These are phyloP conservation scores for Acrobasis repandana DNA, from an alignment of 2,888 invertebrate genomes.

Conservation along the genomic window DNA sequence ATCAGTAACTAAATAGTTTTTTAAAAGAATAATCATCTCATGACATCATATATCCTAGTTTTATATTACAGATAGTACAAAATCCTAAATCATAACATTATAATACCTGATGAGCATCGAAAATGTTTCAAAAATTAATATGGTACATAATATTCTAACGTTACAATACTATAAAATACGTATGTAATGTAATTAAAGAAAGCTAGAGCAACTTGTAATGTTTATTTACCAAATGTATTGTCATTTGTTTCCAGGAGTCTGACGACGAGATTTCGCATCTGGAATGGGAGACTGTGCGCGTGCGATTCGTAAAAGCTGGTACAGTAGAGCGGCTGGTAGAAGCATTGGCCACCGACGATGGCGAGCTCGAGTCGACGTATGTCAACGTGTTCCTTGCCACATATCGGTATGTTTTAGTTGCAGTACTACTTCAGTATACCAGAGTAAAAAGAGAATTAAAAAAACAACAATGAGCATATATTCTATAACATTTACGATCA, in stretches of 20 bases:
- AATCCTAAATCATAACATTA: too few relatives aligned
- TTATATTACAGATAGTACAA: too few relatives aligned
- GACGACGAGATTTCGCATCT: constrained; percentile 97
- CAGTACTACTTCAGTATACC: neutral
- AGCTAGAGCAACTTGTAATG: neutral
- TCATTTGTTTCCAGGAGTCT: constrained; percentile 85
- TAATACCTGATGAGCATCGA: too few relatives aligned
- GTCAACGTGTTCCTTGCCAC: constrained; percentile 98
- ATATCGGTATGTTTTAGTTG: constrained; percentile 89
- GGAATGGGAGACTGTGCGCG: constrained; percentile 99
- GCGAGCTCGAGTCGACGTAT: constrained; percentile 98
- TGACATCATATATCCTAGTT: too few relatives aligned
- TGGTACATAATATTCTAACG: too few relatives aligned
- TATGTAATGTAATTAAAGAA: too few relatives aligned
- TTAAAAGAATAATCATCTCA: too few relatives aligned
- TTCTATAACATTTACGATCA: too few relatives aligned
- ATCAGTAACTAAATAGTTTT: too few relatives aligned
- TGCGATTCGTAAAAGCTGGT: constrained; percentile 97
- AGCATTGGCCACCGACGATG: constrained; percentile 95
- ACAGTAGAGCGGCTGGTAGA: constrained; percentile 96
- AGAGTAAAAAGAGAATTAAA: neutral
- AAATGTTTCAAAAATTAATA: too few relatives aligned
- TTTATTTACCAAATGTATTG: neutral
- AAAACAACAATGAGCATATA: neutral
- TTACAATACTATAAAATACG: too few relatives aligned